A percentile compares a stretch with the other conserved stretches of the same genome.
phyloP scores from a whole-genome alignment of 1,140 invertebrate species.

The Drosophila sp. region DNA sequence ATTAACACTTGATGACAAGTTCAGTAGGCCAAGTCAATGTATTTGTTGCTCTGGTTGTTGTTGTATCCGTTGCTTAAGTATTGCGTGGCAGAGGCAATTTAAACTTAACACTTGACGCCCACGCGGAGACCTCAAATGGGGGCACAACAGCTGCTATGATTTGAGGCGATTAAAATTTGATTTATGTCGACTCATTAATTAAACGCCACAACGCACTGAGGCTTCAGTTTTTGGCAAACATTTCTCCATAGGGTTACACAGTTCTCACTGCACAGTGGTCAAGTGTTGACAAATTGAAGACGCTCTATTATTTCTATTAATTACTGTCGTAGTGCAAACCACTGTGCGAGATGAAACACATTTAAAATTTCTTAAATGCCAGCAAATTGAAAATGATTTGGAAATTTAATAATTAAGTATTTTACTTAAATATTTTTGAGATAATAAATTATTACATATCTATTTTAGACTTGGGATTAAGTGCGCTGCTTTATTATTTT shows the following conservation, averaged over 20 bases:
- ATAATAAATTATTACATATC: too few relatives aligned
- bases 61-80: constrained; percentile 21
- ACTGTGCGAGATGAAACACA: too few relatives aligned
- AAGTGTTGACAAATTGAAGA: not conserved
- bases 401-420: too few relatives aligned
- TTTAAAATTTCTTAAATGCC: too few relatives aligned
- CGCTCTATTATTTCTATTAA: not conserved
- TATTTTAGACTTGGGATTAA: too few relatives aligned
- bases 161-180: constrained; percentile 73
- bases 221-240: constrained; percentile 43
- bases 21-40: constrained; percentile 62
- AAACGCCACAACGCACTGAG: constrained; percentile 32
- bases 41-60: constrained; percentile 15
- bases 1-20: constrained; percentile 80
- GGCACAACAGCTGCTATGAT: constrained; percentile 56
- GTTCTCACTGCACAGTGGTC: constrained; percentile 4
- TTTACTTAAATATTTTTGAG: too few relatives aligned
- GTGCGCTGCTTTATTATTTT: too few relatives aligned
- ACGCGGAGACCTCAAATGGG: constrained; percentile 40
- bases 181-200: constrained; percentile 72
- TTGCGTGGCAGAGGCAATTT: constrained; percentile 53
- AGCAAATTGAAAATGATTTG: too few relatives aligned
- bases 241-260: constrained; percentile 6
- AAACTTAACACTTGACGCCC: constrained; percentile 61
- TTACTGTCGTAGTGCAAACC: too few relatives aligned